Conservation (phyloP, 2,888 invertebrate genomes). For the Allygus modestus region DNA sequence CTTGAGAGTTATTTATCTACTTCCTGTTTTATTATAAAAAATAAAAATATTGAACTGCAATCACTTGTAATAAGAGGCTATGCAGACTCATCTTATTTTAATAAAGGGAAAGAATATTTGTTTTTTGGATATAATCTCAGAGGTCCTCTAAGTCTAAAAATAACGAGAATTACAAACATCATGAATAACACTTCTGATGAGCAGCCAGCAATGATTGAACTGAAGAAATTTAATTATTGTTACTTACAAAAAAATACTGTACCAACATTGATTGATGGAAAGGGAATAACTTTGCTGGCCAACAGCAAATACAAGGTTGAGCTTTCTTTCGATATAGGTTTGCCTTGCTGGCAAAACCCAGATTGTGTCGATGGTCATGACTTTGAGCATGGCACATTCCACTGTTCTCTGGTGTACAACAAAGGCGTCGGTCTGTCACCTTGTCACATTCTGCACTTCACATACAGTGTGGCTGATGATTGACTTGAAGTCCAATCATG, state of each 20-base stretch:
- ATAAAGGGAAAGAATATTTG: background rate
- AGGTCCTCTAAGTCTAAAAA: background rate
- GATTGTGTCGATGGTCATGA: background rate
- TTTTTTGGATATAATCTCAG: background rate
- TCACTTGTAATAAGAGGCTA: background rate
- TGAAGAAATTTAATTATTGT: too few species aligned
- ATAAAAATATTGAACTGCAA: too few species aligned
- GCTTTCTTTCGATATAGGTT: too few species aligned
- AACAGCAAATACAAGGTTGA: too few species aligned
- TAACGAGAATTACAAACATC: background rate
- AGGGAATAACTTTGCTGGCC: too few species aligned
- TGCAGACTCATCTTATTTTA: background rate
- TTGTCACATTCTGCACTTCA: background rate
- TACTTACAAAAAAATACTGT: too few species aligned
- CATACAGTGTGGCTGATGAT: background rate
- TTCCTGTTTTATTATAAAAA: too few species aligned
- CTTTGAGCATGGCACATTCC: background rate
- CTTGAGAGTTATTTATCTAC: too few species aligned
- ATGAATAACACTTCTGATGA: background rate
- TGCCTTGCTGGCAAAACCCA: background rate
- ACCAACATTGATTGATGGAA: too few species aligned
- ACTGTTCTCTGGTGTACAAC: background rate
- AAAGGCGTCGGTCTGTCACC: background rate
- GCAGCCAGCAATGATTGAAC: background rate
- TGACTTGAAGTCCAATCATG: too few species aligned